These are phyloP conservation scores for Gobius niger DNA, from an alignment of 2,113 vertebrate species.

Conservation along the genomic window DNA sequence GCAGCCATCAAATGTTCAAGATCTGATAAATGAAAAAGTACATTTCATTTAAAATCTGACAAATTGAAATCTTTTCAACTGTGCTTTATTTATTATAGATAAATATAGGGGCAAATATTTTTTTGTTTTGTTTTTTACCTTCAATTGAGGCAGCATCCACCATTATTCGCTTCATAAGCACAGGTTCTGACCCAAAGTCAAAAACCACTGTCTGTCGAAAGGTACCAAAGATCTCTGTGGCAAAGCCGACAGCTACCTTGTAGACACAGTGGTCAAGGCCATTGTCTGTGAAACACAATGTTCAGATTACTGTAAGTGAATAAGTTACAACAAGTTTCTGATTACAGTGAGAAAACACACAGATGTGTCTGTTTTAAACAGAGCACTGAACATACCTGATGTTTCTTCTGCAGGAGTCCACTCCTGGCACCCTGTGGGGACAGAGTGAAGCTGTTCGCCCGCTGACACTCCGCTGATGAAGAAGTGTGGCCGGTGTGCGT, in stretches of 20 bases:
- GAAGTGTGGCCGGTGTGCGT: conserved; percentile 97
- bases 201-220: conserved; percentile 98
- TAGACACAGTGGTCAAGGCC: conserved; percentile 95
- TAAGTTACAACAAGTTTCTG: neutral
- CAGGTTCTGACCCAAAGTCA: conserved; percentile 96
- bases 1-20: conserved; percentile 95
- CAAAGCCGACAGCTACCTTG: conserved; percentile 93
- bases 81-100: too few relatives aligned
- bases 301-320: neutral
- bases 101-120: too few relatives aligned
- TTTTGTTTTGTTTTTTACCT: conserved; percentile 80
- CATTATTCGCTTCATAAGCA: conserved; percentile 98
- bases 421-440: conserved; percentile 90
- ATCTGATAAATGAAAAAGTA: conserved; percentile 73
- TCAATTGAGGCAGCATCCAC: conserved; percentile 98
- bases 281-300: conserved; percentile 72
- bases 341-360: neutral
- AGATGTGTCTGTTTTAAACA: conserved; percentile 60
- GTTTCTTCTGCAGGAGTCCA: conserved; percentile 83
- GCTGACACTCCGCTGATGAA: conserved; percentile 91
- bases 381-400: conserved; percentile 51
- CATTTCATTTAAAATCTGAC: neutral
- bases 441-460: conserved; percentile 87
- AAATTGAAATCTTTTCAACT: neutral
- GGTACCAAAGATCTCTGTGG: conserved; percentile 98